Conservation (phyloP, 2,797 vertebrate species). For the Danio albolineatus region DNA sequence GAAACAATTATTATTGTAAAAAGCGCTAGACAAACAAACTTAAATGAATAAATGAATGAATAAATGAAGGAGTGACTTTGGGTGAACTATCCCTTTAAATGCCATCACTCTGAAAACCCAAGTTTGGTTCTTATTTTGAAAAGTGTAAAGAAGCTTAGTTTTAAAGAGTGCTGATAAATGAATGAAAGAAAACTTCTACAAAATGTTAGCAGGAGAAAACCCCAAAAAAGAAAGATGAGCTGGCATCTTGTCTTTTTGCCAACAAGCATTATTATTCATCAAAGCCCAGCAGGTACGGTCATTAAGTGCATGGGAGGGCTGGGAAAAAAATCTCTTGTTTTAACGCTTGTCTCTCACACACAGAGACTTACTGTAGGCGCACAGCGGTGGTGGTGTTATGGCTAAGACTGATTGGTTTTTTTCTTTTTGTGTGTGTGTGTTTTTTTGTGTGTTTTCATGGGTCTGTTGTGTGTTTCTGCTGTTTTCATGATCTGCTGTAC, state of each 20-base stretch:
- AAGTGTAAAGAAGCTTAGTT: too few relatives aligned
- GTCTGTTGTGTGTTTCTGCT: not conserved
- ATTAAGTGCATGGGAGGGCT: slow-evolving; percentile 14
- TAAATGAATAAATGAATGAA: too few relatives aligned
- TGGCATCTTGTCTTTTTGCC: slow-evolving; percentile 11
- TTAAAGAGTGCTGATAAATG: not conserved
- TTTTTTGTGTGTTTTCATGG: not conserved
- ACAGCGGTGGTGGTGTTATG: slow-evolving; percentile 3
- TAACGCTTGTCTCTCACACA: not conserved
- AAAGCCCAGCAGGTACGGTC: slow-evolving; percentile 34
- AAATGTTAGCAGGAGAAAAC: not conserved
- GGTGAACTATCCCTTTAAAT: too few relatives aligned
- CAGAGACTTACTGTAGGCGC: not conserved
- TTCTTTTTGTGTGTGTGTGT: not conserved
- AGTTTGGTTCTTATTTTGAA: too few relatives aligned
- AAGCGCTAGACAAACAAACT: too few relatives aligned
- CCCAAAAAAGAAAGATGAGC: not conserved
- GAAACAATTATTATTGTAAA: too few relatives aligned
- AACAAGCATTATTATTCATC: slow-evolving; percentile 32
- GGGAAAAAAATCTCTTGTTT: not conserved
- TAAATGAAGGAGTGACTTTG: too few relatives aligned
- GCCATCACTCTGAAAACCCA: too few relatives aligned
- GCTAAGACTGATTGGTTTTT: slow-evolving; percentile 2
- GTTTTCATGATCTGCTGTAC: slow-evolving; percentile 6
- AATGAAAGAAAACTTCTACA: too few relatives aligned